A percentile compares a stretch with the other conserved stretches of the same genome.
phyloP scores from a whole-genome alignment of 2,888 invertebrate species.

The Dasypogon diadema region DNA sequence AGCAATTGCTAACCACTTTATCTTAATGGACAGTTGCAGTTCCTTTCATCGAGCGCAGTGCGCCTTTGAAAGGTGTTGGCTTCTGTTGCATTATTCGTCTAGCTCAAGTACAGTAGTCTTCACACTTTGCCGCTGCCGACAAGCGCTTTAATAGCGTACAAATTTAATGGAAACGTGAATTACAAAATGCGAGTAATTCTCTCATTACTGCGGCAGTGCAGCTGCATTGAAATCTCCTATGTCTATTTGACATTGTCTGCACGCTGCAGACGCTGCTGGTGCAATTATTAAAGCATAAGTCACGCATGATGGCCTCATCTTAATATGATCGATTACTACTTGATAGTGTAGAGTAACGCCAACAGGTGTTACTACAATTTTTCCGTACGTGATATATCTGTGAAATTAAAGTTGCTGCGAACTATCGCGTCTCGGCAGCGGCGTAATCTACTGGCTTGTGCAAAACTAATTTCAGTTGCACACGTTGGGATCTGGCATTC shows the following conservation, averaged over 20 bases:
- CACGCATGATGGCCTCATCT: conserved; percentile 50
- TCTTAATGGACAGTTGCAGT: background rate
- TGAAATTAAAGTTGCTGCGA: conserved; percentile 32
- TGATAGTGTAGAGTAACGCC: conserved; percentile 35
- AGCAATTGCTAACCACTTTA: background rate
- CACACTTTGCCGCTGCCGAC: background rate
- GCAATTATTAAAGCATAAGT: conserved; percentile 47
- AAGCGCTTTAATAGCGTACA: background rate
- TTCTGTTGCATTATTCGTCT: background rate
- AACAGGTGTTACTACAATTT: conserved; percentile 49
- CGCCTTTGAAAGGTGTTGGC: background rate
- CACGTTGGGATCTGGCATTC: conserved; percentile 25
- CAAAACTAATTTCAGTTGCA: conserved; percentile 46
- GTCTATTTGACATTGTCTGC: conserved; percentile 39
- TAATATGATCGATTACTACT: conserved; percentile 44
- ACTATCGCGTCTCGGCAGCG: conserved; percentile 7
- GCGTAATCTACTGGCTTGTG: conserved; percentile 1
- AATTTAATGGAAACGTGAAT: conserved; percentile 43
- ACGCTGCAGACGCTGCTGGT: background rate
- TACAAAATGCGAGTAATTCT: conserved; percentile 34
- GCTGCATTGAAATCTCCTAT: background rate
- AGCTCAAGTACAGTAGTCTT: background rate
- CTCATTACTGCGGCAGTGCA: conserved; percentile 30
- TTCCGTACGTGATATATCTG: conserved; percentile 49
- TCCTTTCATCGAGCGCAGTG: background rate